phyloP scores from a whole-genome alignment of 2,113 vertebrate genomes.

The Indri indri region DNA sequence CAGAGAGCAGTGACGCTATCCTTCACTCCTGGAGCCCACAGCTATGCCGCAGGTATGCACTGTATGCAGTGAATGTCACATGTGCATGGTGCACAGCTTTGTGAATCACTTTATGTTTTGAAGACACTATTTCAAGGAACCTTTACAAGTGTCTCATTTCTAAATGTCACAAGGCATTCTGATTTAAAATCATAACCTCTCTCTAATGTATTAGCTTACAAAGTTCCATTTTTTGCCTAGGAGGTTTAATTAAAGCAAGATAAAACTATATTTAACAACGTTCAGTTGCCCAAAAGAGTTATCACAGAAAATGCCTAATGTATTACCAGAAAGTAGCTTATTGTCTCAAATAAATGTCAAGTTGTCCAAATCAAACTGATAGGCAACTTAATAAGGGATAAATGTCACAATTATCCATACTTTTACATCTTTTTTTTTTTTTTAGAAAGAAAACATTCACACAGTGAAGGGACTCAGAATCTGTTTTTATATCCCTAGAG shows the following conservation, averaged over 20 bases:
- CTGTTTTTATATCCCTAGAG: slow-evolving; percentile 84
- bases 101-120: not conserved
- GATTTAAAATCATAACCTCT: slow-evolving; percentile 48
- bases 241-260: slow-evolving; percentile 48
- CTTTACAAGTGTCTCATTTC: slow-evolving; percentile 19
- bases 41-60: too few species aligned
- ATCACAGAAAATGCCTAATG: slow-evolving; percentile 31
- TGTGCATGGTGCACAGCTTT: not conserved
- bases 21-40: not conserved
- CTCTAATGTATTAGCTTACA: slow-evolving; percentile 17
- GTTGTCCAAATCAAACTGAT: slow-evolving; percentile 46
- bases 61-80: not conserved
- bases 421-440: not conserved
- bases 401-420: not conserved
- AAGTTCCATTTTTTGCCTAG: slow-evolving; percentile 42
- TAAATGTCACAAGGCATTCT: slow-evolving; percentile 32
- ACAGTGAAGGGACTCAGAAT: slow-evolving; percentile 81
- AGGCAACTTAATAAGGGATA: not conserved
- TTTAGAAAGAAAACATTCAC: slow-evolving; percentile 56
- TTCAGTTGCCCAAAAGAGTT: slow-evolving; percentile 43
- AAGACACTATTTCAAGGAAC: slow-evolving; percentile 40
- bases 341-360: slow-evolving; percentile 41
- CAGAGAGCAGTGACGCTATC: not conserved
- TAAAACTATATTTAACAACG: slow-evolving; percentile 32
- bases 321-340: slow-evolving; percentile 30